phyloP scores from a whole-genome alignment of 2,888 invertebrate species.

The Parapristionchus giblindavisi region DNA sequence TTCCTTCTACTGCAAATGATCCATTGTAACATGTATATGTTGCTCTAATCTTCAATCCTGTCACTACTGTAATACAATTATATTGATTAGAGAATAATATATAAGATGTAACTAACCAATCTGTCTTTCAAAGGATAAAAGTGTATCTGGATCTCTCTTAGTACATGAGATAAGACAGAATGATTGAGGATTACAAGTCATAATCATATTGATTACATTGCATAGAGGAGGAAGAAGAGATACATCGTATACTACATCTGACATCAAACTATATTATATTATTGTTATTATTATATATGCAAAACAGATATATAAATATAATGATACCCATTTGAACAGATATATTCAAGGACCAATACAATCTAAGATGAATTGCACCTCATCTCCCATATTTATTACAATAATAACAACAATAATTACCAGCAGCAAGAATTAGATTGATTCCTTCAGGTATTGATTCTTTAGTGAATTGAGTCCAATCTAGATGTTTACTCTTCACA shows the following conservation, averaged over 20 bases:
- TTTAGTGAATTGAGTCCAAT: conserved; percentile 17
- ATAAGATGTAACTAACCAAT: conserved; percentile 41
- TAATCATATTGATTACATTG: conserved; percentile 42
- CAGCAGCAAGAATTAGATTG: conserved; percentile 29
- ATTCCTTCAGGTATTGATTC: not conserved
- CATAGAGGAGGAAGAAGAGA: conserved; percentile 47
- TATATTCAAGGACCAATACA: too few species aligned
- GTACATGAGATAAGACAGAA: conserved; percentile 51
- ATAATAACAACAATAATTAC: too few species aligned
- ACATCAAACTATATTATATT: too few species aligned
- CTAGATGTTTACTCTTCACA: not conserved
- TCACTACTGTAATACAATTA: not conserved
- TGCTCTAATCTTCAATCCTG: not conserved
- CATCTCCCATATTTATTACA: too few species aligned
- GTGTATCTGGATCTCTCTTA: conserved; percentile 48
- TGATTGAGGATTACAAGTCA: conserved; percentile 1
- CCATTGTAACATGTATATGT: conserved; percentile 10
- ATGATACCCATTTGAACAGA: too few species aligned
- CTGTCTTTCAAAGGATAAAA: conserved; percentile 45
- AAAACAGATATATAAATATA: too few species aligned
- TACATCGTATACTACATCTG: conserved; percentile 56
- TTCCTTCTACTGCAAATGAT: conserved; percentile 3
- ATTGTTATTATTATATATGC: too few species aligned
- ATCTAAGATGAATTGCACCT: too few species aligned
- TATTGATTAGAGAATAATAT: not conserved